These are phyloP conservation scores for Willowsia nigromaculata DNA, from an alignment of 2,888 invertebrate genomes.

Conservation along the genomic window DNA sequence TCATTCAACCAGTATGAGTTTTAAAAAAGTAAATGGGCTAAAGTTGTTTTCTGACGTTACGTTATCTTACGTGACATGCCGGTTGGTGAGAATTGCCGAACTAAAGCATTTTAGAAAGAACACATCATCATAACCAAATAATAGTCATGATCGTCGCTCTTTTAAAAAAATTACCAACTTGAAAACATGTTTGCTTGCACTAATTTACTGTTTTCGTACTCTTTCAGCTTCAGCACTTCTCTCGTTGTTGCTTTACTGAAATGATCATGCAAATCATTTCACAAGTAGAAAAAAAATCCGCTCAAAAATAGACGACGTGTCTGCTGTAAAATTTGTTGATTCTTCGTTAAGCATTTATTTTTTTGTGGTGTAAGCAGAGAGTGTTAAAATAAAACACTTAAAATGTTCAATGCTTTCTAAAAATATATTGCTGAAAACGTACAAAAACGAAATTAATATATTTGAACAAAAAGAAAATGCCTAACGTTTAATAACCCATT, in stretches of 20 bases:
- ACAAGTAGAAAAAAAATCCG: neutral
- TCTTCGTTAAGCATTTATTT: neutral
- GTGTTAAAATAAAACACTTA: neutral
- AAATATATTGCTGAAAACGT: neutral
- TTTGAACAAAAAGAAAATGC: neutral
- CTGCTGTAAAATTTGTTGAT: neutral
- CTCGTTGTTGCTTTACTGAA: neutral
- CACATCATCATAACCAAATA: conserved; percentile 1
- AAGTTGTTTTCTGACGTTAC: conserved; percentile 10
- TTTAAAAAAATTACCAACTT: conserved; percentile 7
- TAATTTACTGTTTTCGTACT: neutral
- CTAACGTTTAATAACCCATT: conserved; percentile 20
- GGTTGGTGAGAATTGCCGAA: neutral
- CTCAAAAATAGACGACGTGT: conserved; percentile 7
- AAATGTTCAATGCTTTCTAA: neutral
- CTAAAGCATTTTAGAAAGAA: neutral
- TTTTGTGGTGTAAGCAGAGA: neutral
- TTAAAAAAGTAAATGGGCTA: conserved; percentile 15
- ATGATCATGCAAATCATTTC: conserved; percentile 21
- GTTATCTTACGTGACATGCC: conserved; percentile 22
- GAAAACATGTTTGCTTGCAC: conserved; percentile 13
- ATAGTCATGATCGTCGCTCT: neutral
- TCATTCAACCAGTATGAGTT: neutral
- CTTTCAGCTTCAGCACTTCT: neutral
- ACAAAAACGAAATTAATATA: neutral